phyloP scores from a whole-genome alignment of 2,888 invertebrate species.

The Lamellibrachia columna region DNA sequence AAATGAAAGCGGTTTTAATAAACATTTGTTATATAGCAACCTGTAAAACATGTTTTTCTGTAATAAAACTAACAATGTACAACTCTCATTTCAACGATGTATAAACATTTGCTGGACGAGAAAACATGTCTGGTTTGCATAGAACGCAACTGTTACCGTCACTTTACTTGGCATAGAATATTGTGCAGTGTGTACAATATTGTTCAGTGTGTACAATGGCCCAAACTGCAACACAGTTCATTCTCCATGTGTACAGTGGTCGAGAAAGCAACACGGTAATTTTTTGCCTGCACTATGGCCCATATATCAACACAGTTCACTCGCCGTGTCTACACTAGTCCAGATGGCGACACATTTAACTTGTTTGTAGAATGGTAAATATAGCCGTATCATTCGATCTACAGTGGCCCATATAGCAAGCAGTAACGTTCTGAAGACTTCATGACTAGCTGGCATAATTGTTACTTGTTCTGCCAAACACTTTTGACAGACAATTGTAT shows the following conservation, averaged over 20 bases:
- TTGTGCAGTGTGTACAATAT: background rate
- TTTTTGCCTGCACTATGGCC: background rate
- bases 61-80: constrained; percentile 10
- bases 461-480: background rate
- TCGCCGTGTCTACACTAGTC: background rate
- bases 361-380: too few relatives aligned
- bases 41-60: background rate
- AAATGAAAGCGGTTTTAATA: background rate
- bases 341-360: background rate
- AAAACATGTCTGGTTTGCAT: background rate
- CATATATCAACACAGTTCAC: background rate
- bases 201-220: background rate
- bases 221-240: background rate
- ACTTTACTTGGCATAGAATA: background rate
- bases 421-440: background rate
- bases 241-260: background rate
- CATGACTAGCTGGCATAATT: background rate
- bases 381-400: too few relatives aligned
- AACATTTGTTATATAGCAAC: constrained; percentile 4
- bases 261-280: background rate
- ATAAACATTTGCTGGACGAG: background rate
- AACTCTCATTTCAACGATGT: background rate
- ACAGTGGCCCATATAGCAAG: background rate
- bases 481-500: background rate
- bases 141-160: background rate